Evolutionary conservation across 1,140 invertebrate species (phyloP).

Genomic region (Eupristina koningsbergeri): DNA sequence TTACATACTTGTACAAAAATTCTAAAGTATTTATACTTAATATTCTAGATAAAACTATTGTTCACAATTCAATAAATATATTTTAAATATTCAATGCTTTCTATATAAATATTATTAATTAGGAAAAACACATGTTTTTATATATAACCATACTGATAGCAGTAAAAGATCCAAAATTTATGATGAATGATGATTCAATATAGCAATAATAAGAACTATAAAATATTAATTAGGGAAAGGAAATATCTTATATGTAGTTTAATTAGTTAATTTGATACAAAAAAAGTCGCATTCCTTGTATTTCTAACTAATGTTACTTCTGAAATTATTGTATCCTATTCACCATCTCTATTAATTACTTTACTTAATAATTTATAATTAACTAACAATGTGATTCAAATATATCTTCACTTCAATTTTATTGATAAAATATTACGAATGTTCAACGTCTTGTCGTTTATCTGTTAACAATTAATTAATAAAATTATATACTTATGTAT

Average conservation of each 20-base stretch:
- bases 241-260: neutral
- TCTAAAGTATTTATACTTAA: neutral
- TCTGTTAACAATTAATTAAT: too few relatives aligned
- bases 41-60: neutral
- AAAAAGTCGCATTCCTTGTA: too few relatives aligned
- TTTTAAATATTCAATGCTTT: neutral
- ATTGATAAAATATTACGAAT: too few relatives aligned
- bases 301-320: neutral
- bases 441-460: too few relatives aligned
- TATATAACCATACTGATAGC: too few relatives aligned
- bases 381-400: too few relatives aligned
- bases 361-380: too few relatives aligned
- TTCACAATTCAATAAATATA: neutral
- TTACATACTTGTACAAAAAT: neutral
- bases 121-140: too few relatives aligned
- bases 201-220: neutral
- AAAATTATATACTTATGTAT: too few relatives aligned
- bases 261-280: neutral
- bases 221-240: neutral
- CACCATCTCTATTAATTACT: too few relatives aligned
- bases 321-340: too few relatives aligned
- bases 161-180: neutral
- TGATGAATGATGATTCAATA: neutral
- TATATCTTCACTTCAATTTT: too few relatives aligned
- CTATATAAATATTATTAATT: neutral